phyloP scores from a whole-genome alignment of 2,888 invertebrate species.

The Gerris lacustris region DNA sequence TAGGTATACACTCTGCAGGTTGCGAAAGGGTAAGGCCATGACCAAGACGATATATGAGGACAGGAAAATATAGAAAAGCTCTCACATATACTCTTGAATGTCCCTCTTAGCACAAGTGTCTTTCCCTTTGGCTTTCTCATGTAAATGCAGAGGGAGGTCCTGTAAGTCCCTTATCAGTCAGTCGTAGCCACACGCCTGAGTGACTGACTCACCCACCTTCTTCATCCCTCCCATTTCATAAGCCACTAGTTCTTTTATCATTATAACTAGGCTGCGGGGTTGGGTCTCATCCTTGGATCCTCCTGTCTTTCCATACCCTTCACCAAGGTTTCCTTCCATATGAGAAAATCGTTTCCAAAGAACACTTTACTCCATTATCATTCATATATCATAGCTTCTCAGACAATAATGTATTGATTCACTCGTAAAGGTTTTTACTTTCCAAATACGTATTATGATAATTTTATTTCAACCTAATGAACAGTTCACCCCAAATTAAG shows the following conservation, averaged over 20 bases:
- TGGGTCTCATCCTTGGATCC: too few relatives aligned
- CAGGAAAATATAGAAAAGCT: neutral
- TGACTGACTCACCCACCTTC: neutral
- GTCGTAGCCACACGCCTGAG: neutral
- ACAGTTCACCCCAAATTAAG: too few relatives aligned
- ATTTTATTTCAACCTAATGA: too few relatives aligned
- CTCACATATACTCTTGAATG: neutral
- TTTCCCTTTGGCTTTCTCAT: neutral
- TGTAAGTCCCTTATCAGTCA: neutral
- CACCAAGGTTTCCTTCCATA: too few relatives aligned
- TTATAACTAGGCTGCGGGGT: neutral
- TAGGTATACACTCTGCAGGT: too few relatives aligned
- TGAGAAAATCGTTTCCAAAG: too few relatives aligned
- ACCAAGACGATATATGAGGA: neutral
- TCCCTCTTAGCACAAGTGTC: neutral
- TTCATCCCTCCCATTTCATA: neutral
- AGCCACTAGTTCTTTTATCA: slow-evolving; percentile 3
- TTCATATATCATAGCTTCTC: too few relatives aligned
- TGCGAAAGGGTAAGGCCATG: neutral
- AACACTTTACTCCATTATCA: too few relatives aligned
- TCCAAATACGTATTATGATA: too few relatives aligned
- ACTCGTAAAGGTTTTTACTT: too few relatives aligned
- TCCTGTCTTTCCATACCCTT: too few relatives aligned
- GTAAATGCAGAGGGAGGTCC: neutral
- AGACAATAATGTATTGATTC: too few relatives aligned